Conservation (phyloP, 2,797 vertebrate species). For the Eptatretus atami region DNA sequence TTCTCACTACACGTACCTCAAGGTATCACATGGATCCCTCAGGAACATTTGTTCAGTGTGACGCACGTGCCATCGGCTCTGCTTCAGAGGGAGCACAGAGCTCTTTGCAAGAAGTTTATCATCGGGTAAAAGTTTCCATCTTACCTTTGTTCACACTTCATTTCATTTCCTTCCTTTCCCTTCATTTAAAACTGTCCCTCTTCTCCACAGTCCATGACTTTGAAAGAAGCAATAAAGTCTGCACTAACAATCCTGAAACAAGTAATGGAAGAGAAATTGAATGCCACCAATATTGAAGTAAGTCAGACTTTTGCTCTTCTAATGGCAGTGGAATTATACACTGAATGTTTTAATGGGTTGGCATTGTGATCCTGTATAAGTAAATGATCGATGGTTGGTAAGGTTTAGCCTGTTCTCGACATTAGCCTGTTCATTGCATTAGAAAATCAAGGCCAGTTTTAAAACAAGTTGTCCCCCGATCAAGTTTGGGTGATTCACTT, state of each 20-base stretch:
- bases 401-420: too few relatives aligned
- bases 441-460: too few relatives aligned
- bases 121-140: slow-evolving; percentile 32
- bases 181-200: neutral
- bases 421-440: too few relatives aligned
- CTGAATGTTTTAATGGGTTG: too few relatives aligned
- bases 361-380: too few relatives aligned
- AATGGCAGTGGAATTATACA: too few relatives aligned
- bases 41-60: slow-evolving; percentile 85
- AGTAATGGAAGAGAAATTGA: slow-evolving; percentile 98
- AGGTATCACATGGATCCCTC: slow-evolving; percentile 98
- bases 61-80: slow-evolving; percentile 74
- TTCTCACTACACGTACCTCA: too few relatives aligned
- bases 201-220: slow-evolving; percentile 58
- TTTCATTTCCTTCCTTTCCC: too few relatives aligned
- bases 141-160: neutral
- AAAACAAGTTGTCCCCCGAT: too few relatives aligned
- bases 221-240: slow-evolving; percentile 95
- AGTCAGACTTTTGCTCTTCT: neutral
- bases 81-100: slow-evolving; percentile 92
- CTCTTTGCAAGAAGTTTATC: slow-evolving; percentile 84
- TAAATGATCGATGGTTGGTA: too few relatives aligned
- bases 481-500: too few relatives aligned
- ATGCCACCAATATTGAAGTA: slow-evolving; percentile 97
- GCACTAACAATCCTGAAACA: slow-evolving; percentile 91